Conservation (phyloP, 2,113 vertebrate genomes). For the Vanacampus margaritifer region DNA sequence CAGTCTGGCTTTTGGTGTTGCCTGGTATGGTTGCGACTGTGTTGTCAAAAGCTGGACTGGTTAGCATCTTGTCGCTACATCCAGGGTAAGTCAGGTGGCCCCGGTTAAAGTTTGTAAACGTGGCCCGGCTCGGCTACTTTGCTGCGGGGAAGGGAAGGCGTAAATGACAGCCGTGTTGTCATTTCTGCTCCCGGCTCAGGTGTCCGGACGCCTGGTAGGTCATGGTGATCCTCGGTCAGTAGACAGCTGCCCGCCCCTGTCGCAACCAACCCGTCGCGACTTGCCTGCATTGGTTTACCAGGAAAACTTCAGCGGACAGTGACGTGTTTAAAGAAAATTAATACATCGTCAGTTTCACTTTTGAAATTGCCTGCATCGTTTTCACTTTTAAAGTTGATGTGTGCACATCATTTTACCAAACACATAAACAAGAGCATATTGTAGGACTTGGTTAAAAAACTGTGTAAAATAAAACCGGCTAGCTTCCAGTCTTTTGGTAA, state of each 20-base stretch:
- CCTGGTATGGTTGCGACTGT: not conserved
- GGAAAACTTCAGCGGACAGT: not conserved
- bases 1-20: too few species aligned
- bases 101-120: conserved; percentile 7
- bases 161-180: conserved; percentile 1
- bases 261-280: not conserved
- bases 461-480: too few species aligned
- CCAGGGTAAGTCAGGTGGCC: not conserved
- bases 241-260: not conserved
- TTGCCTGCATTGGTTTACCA: not conserved
- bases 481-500: too few species aligned
- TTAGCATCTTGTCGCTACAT: not conserved
- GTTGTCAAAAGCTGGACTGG: not conserved
- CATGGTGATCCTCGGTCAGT: not conserved
- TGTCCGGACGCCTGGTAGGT: not conserved
- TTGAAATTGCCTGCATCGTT: too few species aligned
- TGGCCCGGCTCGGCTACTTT: not conserved
- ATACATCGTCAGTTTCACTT: too few species aligned
- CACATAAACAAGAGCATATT: too few species aligned
- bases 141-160: not conserved
- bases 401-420: too few species aligned
- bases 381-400: too few species aligned
- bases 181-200: conserved; percentile 1
- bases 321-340: too few species aligned
- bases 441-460: too few species aligned